Conservation (phyloP, 2,888 invertebrate species). For the Drosophila neotestacea region DNA sequence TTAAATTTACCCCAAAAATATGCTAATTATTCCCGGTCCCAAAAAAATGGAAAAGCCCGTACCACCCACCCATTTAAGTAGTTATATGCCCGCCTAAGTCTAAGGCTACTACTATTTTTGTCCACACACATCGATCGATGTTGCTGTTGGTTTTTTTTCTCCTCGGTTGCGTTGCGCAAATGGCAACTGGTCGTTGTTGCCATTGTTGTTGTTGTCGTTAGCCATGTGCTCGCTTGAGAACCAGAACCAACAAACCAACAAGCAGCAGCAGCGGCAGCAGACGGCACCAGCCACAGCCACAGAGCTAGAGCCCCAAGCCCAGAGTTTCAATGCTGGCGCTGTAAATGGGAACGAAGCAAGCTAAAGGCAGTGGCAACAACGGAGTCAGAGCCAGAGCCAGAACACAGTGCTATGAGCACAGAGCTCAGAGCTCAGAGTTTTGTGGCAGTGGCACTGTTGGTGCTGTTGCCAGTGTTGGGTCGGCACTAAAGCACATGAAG, state of each 20-base stretch:
- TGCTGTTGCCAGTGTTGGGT: slow-evolving; percentile 46
- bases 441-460: slow-evolving; percentile 26
- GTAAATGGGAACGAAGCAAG: slow-evolving; percentile 68
- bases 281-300: slow-evolving; percentile 43
- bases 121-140: slow-evolving; percentile 70
- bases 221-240: slow-evolving; percentile 65
- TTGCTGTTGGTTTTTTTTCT: slow-evolving; percentile 38
- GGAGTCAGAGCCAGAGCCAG: slow-evolving; percentile 26
- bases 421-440: slow-evolving; percentile 21
- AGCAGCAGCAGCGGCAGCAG: slow-evolving; percentile 52
- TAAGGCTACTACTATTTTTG: slow-evolving; percentile 56
- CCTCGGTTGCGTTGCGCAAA: slow-evolving; percentile 71
- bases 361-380: slow-evolving; percentile 54
- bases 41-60: neutral
- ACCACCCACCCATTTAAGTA: slow-evolving; percentile 41
- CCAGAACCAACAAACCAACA: slow-evolving; percentile 62
- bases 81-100: slow-evolving; percentile 24
- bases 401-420: slow-evolving; percentile 1
- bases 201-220: slow-evolving; percentile 45
- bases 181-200: slow-evolving; percentile 70
- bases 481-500: slow-evolving; percentile 44
- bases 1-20: slow-evolving; percentile 29
- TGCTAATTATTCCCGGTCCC: slow-evolving; percentile 23
- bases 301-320: slow-evolving; percentile 50
- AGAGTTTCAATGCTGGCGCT: slow-evolving; percentile 40